These are phyloP conservation scores for Sesamia nonagrioides DNA, from an alignment of 1,140 invertebrate genomes.

Conservation along the genomic window DNA sequence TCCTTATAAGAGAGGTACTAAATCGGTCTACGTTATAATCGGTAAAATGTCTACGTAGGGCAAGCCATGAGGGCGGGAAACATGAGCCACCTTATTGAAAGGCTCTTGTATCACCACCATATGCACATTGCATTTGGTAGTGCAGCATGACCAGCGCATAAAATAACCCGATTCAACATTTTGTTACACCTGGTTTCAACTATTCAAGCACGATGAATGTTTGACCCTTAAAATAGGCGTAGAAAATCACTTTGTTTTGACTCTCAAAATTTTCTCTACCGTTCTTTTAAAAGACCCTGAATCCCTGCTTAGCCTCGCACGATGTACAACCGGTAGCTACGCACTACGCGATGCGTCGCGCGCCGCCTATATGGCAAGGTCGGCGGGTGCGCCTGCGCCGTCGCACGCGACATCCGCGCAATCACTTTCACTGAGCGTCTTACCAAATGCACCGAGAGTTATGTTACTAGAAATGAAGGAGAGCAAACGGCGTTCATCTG, in stretches of 20 bases:
- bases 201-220: neutral
- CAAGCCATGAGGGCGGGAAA: neutral
- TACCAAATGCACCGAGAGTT: slow-evolving; percentile 79
- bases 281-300: slow-evolving; percentile 20
- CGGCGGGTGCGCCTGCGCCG: slow-evolving; percentile 70
- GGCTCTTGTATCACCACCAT: neutral
- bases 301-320: slow-evolving; percentile 23
- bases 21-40: too few relatives aligned
- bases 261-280: slow-evolving; percentile 20
- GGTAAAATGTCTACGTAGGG: too few relatives aligned
- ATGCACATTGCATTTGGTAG: too few relatives aligned
- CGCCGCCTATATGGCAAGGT: slow-evolving; percentile 78
- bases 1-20: too few relatives aligned
- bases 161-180: neutral
- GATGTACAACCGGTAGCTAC: slow-evolving; percentile 36
- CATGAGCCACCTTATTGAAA: neutral
- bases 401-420: slow-evolving; percentile 80
- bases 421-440: slow-evolving; percentile 85
- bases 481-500: neutral
- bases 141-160: neutral
- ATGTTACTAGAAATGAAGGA: slow-evolving; percentile 63
- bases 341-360: slow-evolving; percentile 42
- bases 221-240: neutral
- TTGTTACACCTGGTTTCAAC: neutral
- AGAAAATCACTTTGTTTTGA: neutral